Evolutionary conservation across 2,888 invertebrate genomes (phyloP), one percentile per base, ranked within the genome.

Genomic region (Noctua pronuba): DNA sequence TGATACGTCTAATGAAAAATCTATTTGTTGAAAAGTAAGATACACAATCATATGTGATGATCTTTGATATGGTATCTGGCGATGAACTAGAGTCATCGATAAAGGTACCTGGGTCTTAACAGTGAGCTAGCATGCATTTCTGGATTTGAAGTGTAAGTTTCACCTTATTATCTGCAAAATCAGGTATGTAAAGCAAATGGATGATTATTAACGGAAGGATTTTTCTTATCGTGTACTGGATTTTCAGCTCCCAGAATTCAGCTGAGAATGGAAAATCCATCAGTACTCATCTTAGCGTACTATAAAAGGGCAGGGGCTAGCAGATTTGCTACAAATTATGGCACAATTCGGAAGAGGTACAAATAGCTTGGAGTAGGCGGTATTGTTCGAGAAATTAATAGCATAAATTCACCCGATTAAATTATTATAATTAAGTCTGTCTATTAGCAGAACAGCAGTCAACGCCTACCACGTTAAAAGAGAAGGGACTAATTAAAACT

Each of bases 401-500:
- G 1, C 41, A 44, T 58, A 35, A 49, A 44, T 49, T 24, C n/a
- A 68, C 13, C 11, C 0, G 1, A 64, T 67, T 55, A 24, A 38
- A 76, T 38, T 1, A 31, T 70, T 52, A 46, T 21, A 55, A 38
- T 35, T 21, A 46, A 58, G 18, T 55, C n/a, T 28, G 44, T 41
- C 24, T 55, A 77, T 71, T 64, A 62, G 2, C 41, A 49, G 16
- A 70, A 55, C 58, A 73, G 21, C 38, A 77, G 35, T 65, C 44
- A 60, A 66, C 38, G 31, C 60, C 60, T 24, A 65, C 16, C 52
- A 35, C 28, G 4, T 73, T 66, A 44, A 70, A 86, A 82, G 83
- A 58, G 86, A 86, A 84, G 55, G 78, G 69, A 73, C 66, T 86
- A 82, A 82, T 83, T 75, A 75, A 66, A 62, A 73, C 69, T 82